Percentiles rank a stretch among this genome's conserved stretches.
phyloP scores from a whole-genome alignment of 1,140 invertebrate genomes.

The Diploscapter pachys region DNA sequence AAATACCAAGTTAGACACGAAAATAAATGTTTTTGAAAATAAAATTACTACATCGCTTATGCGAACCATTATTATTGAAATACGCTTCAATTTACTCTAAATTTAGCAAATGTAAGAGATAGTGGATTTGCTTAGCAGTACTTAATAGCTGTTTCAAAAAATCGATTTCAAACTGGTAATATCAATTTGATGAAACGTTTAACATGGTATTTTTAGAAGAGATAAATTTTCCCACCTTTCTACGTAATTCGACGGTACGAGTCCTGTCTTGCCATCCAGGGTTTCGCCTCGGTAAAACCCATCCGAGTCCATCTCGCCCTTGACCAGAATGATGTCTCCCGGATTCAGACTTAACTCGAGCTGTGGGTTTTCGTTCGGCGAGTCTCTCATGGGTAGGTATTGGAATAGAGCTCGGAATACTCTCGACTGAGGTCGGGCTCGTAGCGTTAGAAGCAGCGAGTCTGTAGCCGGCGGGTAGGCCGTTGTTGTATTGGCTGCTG shows the following conservation, averaged over 20 bases:
- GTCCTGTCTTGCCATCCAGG: slow-evolving; percentile 83
- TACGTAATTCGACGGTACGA: slow-evolving; percentile 95
- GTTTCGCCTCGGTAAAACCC: slow-evolving; percentile 92
- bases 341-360: slow-evolving; percentile 85
- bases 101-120: no score
- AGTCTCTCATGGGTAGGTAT: slow-evolving; percentile 84
- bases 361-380: slow-evolving; percentile 85
- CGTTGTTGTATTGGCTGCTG: no score
- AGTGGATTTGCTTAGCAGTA: no score
- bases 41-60: no score
- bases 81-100: no score
- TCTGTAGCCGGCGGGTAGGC: slow-evolving; percentile 5
- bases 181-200: no score
- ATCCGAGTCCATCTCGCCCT: slow-evolving; percentile 84
- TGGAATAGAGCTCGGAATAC: slow-evolving; percentile 37
- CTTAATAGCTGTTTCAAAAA: no score
- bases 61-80: no score
- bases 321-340: slow-evolving; percentile 92
- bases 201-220: no score
- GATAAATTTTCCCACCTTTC: slow-evolving; percentile 66
- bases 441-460: slow-evolving; percentile 11
- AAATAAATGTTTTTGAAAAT: no score
- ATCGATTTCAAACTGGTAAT: no score
- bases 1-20: no score
- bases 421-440: slow-evolving; percentile 11